phyloP scores from a whole-genome alignment of 2,797 vertebrate species.

The Phrynocephalus forsythii region DNA sequence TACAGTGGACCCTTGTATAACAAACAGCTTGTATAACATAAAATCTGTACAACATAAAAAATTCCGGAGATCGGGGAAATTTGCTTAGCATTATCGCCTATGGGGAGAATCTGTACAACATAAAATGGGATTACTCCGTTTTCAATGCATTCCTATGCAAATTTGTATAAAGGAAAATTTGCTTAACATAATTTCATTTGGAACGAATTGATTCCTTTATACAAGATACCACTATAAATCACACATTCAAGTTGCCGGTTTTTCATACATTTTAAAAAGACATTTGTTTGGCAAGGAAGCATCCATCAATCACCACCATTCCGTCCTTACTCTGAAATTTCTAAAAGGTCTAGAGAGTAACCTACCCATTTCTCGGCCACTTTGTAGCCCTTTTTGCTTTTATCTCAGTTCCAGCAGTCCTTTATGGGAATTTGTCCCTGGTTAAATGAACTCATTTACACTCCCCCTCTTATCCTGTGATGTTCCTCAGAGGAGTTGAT shows the following conservation, averaged over 20 bases:
- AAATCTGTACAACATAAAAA: too few relatives aligned
- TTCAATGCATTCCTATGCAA: too few relatives aligned
- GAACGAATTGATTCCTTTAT: too few relatives aligned
- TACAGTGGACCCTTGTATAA: too few relatives aligned
- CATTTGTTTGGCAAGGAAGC: neutral
- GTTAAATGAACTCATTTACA: conserved; percentile 17
- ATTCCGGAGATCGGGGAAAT: too few relatives aligned
- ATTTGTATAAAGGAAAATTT: too few relatives aligned
- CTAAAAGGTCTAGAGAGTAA: neutral
- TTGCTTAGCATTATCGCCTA: too few relatives aligned
- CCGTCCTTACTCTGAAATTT: neutral
- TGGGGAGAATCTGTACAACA: too few relatives aligned
- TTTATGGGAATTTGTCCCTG: conserved; percentile 9
- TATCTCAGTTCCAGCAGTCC: neutral
- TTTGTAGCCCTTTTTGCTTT: conserved; percentile 6
- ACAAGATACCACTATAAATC: too few relatives aligned
- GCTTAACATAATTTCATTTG: too few relatives aligned
- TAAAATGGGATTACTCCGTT: too few relatives aligned
- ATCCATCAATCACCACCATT: neutral
- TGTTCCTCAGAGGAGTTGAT: neutral
- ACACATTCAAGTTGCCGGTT: neutral
- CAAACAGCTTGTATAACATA: too few relatives aligned
- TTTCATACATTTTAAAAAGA: neutral
- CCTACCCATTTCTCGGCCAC: neutral
- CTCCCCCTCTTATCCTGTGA: neutral